A percentile compares a stretch with the other conserved stretches of the same genome.
phyloP scores from a whole-genome alignment of 2,797 vertebrate genomes.

The Erethizon dorsatum region DNA sequence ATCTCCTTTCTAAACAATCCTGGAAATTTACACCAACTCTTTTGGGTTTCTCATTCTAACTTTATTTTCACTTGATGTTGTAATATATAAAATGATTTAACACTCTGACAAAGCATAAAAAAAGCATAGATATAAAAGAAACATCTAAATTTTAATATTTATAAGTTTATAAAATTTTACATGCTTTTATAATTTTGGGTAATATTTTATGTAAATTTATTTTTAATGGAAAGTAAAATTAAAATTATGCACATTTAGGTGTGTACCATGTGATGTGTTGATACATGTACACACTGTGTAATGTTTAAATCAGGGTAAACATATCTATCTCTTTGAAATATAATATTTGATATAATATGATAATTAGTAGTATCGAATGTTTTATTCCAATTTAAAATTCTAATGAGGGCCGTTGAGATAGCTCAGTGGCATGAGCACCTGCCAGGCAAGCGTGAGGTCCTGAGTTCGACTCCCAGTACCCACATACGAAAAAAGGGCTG shows the following conservation, averaged over 20 bases:
- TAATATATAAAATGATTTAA: not conserved
- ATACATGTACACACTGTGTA: too few relatives aligned
- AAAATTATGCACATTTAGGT: not conserved
- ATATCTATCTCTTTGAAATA: not conserved
- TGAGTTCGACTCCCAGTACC: too few relatives aligned
- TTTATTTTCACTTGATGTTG: not conserved
- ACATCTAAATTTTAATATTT: too few relatives aligned
- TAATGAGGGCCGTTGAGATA: too few relatives aligned
- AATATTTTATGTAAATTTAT: not conserved
- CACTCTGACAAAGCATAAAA: not conserved
- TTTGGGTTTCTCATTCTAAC: not conserved
- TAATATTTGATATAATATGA: too few relatives aligned
- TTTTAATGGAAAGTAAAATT: not conserved
- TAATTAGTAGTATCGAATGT: too few relatives aligned
- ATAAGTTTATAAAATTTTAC: not conserved
- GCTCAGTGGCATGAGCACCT: too few relatives aligned
- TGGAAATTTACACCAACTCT: not conserved
- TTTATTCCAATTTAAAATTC: not conserved
- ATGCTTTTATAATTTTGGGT: not conserved
- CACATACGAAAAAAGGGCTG: too few relatives aligned
- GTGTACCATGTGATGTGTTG: too few relatives aligned
- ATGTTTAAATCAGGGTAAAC: too few relatives aligned
- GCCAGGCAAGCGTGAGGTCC: too few relatives aligned
- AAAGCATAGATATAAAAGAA: too few relatives aligned
- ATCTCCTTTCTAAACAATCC: not conserved